Conservation (phyloP, 2,888 invertebrate species). For the Ichneumoninae sp. region DNA sequence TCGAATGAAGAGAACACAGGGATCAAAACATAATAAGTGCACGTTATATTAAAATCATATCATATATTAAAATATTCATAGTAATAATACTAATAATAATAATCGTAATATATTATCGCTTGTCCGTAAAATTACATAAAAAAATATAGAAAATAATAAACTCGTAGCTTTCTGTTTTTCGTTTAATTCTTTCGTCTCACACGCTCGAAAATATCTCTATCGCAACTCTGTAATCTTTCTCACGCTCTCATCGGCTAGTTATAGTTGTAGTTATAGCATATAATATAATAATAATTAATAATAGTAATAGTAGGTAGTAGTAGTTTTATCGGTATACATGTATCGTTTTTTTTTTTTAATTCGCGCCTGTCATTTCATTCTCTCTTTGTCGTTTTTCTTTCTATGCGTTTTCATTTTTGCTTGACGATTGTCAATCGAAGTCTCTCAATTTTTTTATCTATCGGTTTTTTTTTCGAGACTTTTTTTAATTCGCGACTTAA, state of each 20-base stretch:
- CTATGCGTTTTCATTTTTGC: slow-evolving; percentile 35
- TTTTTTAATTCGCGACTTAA: slow-evolving; percentile 10
- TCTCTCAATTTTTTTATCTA: slow-evolving; percentile 37
- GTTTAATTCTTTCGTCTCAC: slow-evolving; percentile 68
- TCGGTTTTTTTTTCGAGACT: slow-evolving; percentile 49
- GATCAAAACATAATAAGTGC: slow-evolving; percentile 79
- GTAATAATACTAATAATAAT: slow-evolving; percentile 76
- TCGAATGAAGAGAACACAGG: slow-evolving; percentile 75
- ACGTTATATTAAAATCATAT: slow-evolving; percentile 83
- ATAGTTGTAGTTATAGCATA: slow-evolving; percentile 55
- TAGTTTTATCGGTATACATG: slow-evolving; percentile 68
- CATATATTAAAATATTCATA: slow-evolving; percentile 84
- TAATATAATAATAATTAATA: slow-evolving; percentile 53
- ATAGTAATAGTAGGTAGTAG: slow-evolving; percentile 56
- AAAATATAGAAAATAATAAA: slow-evolving; percentile 85
- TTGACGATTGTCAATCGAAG: slow-evolving; percentile 59
- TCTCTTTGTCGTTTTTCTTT: slow-evolving; percentile 52
- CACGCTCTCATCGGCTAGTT: slow-evolving; percentile 60
- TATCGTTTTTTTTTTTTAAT: slow-evolving; percentile 52
- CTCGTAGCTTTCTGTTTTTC: slow-evolving; percentile 77
- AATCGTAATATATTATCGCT: slow-evolving; percentile 80
- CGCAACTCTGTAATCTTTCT: slow-evolving; percentile 69
- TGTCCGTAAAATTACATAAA: slow-evolving; percentile 84
- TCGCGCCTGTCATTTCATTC: slow-evolving; percentile 61
- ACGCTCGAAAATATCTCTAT: slow-evolving; percentile 76